Conservation (phyloP, 2,797 vertebrate species). For the Fistularia commersonii region DNA sequence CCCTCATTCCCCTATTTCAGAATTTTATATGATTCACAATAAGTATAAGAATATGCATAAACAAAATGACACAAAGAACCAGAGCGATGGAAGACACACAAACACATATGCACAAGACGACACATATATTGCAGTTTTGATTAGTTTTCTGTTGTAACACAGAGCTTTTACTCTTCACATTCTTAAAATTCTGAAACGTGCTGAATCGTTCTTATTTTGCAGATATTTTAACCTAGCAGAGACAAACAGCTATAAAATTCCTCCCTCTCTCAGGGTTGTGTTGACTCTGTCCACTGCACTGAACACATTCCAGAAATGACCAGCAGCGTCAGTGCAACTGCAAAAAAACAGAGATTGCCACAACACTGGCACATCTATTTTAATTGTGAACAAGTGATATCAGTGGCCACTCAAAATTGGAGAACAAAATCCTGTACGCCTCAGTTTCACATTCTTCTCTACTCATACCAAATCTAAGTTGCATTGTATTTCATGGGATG, state of each 20-base stretch:
- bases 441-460: conserved; percentile 37
- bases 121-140: conserved; percentile 31
- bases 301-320: conserved; percentile 19
- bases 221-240: conserved; percentile 22
- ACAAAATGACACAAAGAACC: too few relatives aligned
- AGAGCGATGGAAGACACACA: conserved; percentile 53
- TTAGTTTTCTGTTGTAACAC: conserved; percentile 36
- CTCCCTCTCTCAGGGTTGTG: conserved; percentile 37
- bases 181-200: conserved; percentile 16
- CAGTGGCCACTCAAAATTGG: neutral
- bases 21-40: conserved; percentile 1
- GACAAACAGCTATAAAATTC: conserved; percentile 33
- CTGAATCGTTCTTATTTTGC: conserved; percentile 27
- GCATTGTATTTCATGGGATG: conserved; percentile 29
- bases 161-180: conserved; percentile 29
- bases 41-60: conserved; percentile 38
- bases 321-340: conserved; percentile 3
- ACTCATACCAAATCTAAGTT: conserved; percentile 20
- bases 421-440: too few relatives aligned
- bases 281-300: conserved; percentile 3
- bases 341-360: too few relatives aligned
- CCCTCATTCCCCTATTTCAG: neutral
- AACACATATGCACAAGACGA: conserved; percentile 34
- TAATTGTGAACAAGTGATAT: neutral
- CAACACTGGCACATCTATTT: too few relatives aligned